These are phyloP conservation scores for Montipora foliosa DNA, from an alignment of 64 coral and sea anemone genomes.

Conservation along the genomic window DNA sequence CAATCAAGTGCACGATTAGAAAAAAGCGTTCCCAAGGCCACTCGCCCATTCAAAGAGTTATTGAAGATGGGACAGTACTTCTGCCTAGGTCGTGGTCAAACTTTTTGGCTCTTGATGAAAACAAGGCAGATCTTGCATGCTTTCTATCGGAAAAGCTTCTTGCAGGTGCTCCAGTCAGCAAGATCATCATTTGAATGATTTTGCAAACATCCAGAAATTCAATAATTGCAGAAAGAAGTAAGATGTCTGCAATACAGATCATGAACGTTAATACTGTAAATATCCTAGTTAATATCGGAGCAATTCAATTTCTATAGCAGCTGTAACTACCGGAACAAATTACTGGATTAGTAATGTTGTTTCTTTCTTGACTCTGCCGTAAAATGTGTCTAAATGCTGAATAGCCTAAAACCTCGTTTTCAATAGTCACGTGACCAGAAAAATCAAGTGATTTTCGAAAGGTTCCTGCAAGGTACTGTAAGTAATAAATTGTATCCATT, in stretches of 20 bases:
- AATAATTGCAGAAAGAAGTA: neutral
- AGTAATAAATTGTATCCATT: neutral
- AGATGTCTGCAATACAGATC: slow-evolving; percentile 1
- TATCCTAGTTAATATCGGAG: too few relatives aligned
- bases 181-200: neutral
- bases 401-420: slow-evolving; percentile 1
- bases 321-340: neutral
- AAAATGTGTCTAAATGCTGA: neutral
- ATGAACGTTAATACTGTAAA: neutral
- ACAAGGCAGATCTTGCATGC: too few relatives aligned
- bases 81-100: too few relatives aligned
- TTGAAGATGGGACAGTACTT: too few relatives aligned
- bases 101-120: too few relatives aligned
- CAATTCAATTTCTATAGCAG: too few relatives aligned
- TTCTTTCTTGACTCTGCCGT: neutral
- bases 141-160: too few relatives aligned
- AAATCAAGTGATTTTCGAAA: neutral
- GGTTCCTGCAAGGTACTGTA: neutral
- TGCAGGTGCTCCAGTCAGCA: too few relatives aligned
- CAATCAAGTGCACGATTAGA: too few relatives aligned
- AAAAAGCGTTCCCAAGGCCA: too few relatives aligned
- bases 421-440: neutral
- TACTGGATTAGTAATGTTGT: neutral
- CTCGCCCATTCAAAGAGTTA: too few relatives aligned
- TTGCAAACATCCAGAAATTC: too few relatives aligned